Percentiles rank a stretch among this genome's conserved stretches.
phyloP scores from a whole-genome alignment of 2,797 vertebrate species.

The Acestrorhynchus altus region DNA sequence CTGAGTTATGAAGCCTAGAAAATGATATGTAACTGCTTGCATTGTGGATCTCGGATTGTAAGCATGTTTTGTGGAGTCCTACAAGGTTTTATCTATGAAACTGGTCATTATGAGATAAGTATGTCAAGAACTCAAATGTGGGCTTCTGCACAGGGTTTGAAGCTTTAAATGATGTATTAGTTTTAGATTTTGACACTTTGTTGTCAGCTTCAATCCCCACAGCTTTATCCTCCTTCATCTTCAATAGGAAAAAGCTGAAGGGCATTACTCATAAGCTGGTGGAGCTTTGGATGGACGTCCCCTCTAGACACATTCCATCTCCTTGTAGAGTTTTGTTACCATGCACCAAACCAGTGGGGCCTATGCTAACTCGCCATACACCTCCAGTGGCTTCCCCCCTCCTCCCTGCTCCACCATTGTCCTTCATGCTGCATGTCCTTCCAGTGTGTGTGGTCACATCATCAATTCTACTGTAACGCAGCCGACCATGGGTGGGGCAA shows the following conservation, averaged over 20 bases:
- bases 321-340: slow-evolving; percentile 4
- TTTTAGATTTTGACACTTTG: too few relatives aligned
- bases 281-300: background rate
- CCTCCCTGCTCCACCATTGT: background rate
- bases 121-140: too few relatives aligned
- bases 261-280: background rate
- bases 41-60: too few relatives aligned
- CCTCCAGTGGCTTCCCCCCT: slow-evolving; percentile 16
- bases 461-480: slow-evolving; percentile 22
- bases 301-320: background rate
- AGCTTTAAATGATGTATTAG: too few relatives aligned
- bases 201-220: background rate
- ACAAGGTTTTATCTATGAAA: too few relatives aligned
- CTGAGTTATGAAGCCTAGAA: too few relatives aligned
- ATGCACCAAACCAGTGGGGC: slow-evolving; percentile 8
- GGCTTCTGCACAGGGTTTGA: too few relatives aligned
- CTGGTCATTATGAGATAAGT: too few relatives aligned
- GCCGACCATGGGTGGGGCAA: slow-evolving; percentile 10
- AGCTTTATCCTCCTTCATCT: background rate
- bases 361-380: slow-evolving; percentile 3
- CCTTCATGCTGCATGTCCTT: slow-evolving; percentile 45
- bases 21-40: too few relatives aligned
- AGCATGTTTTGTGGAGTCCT: too few relatives aligned
- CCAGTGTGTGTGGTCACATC: slow-evolving; percentile 31
- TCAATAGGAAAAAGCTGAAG: slow-evolving; percentile 2